Conservation (phyloP, 2,113 vertebrate genomes). For the Eclectus roratus region DNA sequence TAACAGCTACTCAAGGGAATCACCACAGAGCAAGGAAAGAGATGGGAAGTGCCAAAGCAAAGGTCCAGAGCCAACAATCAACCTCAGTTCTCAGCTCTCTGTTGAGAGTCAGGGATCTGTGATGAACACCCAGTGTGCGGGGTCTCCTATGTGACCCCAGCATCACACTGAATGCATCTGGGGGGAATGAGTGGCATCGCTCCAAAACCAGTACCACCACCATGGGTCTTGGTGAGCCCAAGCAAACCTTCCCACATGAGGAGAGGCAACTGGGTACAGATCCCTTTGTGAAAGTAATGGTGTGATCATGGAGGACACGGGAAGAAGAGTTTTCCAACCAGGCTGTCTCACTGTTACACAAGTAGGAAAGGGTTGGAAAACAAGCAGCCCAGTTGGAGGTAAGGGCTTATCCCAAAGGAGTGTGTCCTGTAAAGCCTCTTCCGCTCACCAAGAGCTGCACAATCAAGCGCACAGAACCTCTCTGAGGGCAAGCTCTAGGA, state of each 20-base stretch:
- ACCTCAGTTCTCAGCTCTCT: neutral
- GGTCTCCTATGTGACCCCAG: neutral
- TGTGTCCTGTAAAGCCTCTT: neutral
- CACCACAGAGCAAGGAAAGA: neutral
- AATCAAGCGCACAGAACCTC: neutral
- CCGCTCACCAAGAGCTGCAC: neutral
- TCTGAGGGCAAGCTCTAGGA: neutral
- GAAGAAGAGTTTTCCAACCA: neutral
- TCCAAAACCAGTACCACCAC: fast-evolving
- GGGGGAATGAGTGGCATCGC: fast-evolving
- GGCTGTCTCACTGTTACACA: fast-evolving
- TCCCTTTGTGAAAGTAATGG: fast-evolving
- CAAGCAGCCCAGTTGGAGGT: neutral
- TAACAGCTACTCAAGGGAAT: neutral
- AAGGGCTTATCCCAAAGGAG: neutral
- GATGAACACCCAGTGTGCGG: neutral
- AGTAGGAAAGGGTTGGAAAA: neutral
- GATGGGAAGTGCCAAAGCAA: neutral
- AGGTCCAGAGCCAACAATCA: neutral
- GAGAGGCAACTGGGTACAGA: neutral
- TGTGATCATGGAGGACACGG: fast-evolving
- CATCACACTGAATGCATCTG: fast-evolving
- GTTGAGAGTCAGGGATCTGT: neutral
- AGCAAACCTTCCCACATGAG: no score
- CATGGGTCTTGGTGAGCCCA: fast-evolving